Percentiles rank a stretch among this genome's conserved stretches.
phyloP scores from a whole-genome alignment of 2,113 vertebrate genomes.

The Phalacrocorax carbo region DNA sequence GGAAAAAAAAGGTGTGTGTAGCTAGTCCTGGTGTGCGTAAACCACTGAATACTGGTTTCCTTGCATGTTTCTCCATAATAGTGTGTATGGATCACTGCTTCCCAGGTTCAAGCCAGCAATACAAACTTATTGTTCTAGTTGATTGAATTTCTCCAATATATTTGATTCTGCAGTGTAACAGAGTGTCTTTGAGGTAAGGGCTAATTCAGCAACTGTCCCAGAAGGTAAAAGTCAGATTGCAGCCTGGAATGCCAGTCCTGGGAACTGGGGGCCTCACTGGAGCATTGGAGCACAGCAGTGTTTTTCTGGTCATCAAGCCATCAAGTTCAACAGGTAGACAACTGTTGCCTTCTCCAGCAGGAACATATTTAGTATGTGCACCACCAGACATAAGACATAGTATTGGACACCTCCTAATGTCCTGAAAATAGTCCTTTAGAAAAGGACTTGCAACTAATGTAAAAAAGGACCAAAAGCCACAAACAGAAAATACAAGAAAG shows the following conservation, averaged over 20 bases:
- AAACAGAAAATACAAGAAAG: not conserved
- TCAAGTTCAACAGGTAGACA: not conserved
- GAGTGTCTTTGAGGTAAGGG: not conserved
- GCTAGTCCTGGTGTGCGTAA: not conserved
- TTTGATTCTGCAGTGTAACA: constrained; percentile 13
- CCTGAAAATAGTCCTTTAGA: not conserved
- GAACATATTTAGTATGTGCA: not conserved
- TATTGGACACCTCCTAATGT: not conserved
- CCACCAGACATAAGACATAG: not conserved
- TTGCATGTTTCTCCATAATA: not conserved
- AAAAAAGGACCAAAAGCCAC: not conserved
- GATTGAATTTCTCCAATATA: not conserved
- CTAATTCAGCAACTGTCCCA: not conserved
- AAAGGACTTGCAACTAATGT: not conserved
- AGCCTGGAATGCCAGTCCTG: not conserved
- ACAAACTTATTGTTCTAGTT: not conserved
- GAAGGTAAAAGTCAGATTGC: not conserved
- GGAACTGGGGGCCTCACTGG: not conserved
- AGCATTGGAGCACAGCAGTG: not conserved
- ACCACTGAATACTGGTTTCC: not conserved
- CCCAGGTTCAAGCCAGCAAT: not conserved
- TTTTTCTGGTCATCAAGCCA: not conserved
- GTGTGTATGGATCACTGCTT: not conserved
- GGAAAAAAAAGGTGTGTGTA: not conserved
- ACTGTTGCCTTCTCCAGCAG: not conserved